A percentile compares a stretch with the other conserved stretches of the same genome.
phyloP scores from a whole-genome alignment of 2,888 invertebrate genomes.

The Eupithecia inturbata region DNA sequence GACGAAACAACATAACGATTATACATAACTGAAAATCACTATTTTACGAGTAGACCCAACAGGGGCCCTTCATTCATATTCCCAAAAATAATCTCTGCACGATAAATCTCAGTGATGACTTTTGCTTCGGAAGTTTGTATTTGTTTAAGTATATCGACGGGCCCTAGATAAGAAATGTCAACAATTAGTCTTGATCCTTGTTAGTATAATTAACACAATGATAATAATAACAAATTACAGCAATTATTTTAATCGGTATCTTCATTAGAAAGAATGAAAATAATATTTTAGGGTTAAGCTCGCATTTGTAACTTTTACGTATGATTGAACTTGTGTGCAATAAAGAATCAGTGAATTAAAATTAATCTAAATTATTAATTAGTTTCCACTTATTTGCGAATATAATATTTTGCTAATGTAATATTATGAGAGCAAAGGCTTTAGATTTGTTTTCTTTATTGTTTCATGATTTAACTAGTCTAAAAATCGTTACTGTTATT shows the following conservation, averaged over 20 bases:
- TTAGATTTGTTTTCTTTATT: too few species aligned
- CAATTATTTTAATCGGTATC: not conserved
- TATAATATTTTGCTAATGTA: too few species aligned
- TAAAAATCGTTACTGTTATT: too few species aligned
- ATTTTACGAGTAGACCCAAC: not conserved
- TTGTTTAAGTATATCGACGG: not conserved
- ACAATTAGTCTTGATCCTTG: not conserved
- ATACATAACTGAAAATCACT: not conserved
- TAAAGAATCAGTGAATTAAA: too few species aligned
- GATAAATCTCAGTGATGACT: not conserved
- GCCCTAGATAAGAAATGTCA: not conserved
- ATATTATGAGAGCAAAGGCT: too few species aligned
- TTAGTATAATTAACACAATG: not conserved
- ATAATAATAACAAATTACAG: constrained; percentile 1
- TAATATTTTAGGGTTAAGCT: too few species aligned
- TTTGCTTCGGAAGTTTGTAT: not conserved
- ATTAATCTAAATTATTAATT: too few species aligned
- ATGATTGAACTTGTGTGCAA: too few species aligned
- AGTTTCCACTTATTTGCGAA: too few species aligned
- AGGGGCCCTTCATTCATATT: not conserved
- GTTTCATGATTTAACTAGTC: too few species aligned
- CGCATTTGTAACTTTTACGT: not conserved
- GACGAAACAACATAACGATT: not conserved
- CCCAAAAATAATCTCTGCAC: not conserved
- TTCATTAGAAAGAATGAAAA: not conserved